Conservation (phyloP, 2,888 invertebrate genomes). For the Mylabris sibirica region DNA sequence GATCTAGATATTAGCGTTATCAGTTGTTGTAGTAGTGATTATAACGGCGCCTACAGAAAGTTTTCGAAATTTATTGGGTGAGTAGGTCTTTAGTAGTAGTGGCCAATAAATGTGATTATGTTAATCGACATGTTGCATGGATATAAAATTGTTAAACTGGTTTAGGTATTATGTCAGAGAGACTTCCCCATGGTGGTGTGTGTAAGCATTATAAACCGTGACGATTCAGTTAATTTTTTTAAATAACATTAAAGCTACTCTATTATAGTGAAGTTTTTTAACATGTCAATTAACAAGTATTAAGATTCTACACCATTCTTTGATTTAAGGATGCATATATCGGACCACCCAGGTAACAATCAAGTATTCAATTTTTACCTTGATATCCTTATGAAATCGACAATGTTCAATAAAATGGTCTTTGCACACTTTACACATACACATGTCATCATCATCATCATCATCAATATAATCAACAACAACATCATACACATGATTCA, state of each 20-base stretch:
- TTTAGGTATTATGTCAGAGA: constrained; percentile 51
- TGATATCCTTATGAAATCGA: constrained; percentile 16
- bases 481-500: not conserved
- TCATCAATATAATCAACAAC: not conserved
- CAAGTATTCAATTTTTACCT: constrained; percentile 14
- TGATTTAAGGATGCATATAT: constrained; percentile 47
- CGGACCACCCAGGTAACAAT: constrained; percentile 19
- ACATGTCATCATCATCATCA: constrained; percentile 14
- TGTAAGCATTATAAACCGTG: constrained; percentile 50
- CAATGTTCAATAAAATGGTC: constrained; percentile 4
- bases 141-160: constrained; percentile 48
- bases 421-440: constrained; percentile 13
- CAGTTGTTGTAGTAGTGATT: not conserved
- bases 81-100: constrained; percentile 10
- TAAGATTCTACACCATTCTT: constrained; percentile 50
- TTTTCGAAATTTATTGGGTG: not conserved
- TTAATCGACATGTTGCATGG: constrained; percentile 35
- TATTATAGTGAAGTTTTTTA: constrained; percentile 43
- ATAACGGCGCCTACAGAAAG: not conserved
- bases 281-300: constrained; percentile 58
- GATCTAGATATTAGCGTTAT: not conserved
- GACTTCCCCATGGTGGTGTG: constrained; percentile 41
- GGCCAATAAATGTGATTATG: constrained; percentile 20
- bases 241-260: constrained; percentile 46
- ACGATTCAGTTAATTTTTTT: constrained; percentile 52